Evolutionary conservation across 1,140 invertebrate genomes (phyloP).

Genomic region (Drosophila bipectinata): DNA sequence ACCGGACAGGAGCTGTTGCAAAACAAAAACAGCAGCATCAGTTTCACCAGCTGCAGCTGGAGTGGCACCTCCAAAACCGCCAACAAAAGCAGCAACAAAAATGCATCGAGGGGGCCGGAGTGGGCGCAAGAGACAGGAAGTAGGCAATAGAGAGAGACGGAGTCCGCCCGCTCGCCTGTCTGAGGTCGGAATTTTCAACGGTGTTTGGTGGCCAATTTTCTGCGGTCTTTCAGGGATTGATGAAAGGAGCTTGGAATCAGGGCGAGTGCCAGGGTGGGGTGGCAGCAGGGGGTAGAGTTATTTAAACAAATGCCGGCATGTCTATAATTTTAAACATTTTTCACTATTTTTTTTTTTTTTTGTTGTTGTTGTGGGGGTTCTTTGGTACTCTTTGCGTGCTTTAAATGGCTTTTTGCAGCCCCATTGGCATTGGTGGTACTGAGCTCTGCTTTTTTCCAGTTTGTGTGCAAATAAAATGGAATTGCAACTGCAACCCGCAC

Average conservation of each 20-base stretch:
- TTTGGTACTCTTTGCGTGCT: conserved; percentile 42
- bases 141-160: conserved; percentile 5
- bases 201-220: conserved; percentile 60
- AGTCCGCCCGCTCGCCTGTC: conserved; percentile 23
- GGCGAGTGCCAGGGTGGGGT: background rate
- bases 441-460: conserved; percentile 26
- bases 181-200: conserved; percentile 50
- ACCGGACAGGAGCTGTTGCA: conserved; percentile 5
- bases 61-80: conserved; percentile 31
- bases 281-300: conserved; percentile 10
- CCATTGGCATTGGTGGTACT: background rate
- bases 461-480: conserved; percentile 73
- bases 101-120: conserved; percentile 16
- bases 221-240: conserved; percentile 55
- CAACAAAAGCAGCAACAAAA: conserved; percentile 39
- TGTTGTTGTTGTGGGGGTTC: conserved; percentile 37
- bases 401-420: conserved; percentile 40
- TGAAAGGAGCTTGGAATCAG: background rate
- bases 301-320: conserved; percentile 71
- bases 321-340: conserved; percentile 72
- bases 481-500: conserved; percentile 31
- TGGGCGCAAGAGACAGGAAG: background rate
- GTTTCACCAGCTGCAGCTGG: conserved; percentile 7
- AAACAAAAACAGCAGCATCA: conserved; percentile 11
- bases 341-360: conserved; percentile 29